phyloP scores from a whole-genome alignment of 2,888 invertebrate genomes.

The Pasiphila rectangulata region DNA sequence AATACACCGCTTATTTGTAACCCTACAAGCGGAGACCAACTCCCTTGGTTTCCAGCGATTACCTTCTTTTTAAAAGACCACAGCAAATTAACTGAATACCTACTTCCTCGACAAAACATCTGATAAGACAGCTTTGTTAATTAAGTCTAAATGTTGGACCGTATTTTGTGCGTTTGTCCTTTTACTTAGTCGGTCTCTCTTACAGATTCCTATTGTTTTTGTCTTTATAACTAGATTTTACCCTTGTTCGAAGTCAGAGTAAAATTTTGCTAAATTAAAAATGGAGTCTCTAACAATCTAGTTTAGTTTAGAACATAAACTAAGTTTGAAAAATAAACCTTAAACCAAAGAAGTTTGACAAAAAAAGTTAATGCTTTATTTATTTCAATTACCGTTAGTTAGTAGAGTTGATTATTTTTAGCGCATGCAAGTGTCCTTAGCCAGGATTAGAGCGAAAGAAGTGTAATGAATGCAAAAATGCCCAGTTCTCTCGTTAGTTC shows the following conservation, averaged over 20 bases:
- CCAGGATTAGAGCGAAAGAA: constrained; percentile 3
- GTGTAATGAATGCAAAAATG: constrained; percentile 34
- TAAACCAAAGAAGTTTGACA: too few relatives aligned
- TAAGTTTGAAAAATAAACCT: too few relatives aligned
- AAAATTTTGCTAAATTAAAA: background rate
- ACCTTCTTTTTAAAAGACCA: constrained; percentile 46
- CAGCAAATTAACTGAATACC: constrained; percentile 48
- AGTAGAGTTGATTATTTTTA: background rate
- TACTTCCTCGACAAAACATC: constrained; percentile 32
- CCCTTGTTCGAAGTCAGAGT: background rate
- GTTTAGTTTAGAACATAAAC: too few relatives aligned
- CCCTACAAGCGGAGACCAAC: background rate
- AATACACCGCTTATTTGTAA: constrained; percentile 3
- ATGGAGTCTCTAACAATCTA: background rate
- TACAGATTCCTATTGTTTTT: constrained; percentile 22
- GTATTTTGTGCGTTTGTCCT: constrained; percentile 30
- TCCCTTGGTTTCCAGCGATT: constrained; percentile 27
- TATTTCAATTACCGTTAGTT: background rate
- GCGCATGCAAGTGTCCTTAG: background rate
- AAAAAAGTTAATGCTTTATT: background rate
- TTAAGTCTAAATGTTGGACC: constrained; percentile 31
- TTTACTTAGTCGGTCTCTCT: constrained; percentile 21
- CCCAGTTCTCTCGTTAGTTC: constrained; percentile 53
- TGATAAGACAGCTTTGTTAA: constrained; percentile 33
- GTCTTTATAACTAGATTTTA: constrained; percentile 9